phyloP scores from a whole-genome alignment of 2,888 invertebrate genomes.

The Xestia c-nigrum region DNA sequence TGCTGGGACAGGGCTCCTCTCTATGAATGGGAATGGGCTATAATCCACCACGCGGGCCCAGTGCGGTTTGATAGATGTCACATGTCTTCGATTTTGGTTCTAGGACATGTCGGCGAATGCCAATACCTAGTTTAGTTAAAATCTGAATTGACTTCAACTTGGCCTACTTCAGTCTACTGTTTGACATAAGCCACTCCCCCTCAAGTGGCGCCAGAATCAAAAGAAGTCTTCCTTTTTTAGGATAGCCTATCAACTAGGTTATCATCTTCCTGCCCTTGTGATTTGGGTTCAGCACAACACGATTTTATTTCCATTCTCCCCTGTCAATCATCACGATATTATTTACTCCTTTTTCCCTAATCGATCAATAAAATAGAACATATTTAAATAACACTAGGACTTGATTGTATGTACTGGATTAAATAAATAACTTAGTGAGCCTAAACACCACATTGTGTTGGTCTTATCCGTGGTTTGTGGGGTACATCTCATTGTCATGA shows the following conservation, averaged over 20 bases:
- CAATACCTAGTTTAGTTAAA: not conserved
- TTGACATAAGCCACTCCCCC: not conserved
- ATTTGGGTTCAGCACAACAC: too few relatives aligned
- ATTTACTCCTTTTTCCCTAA: too few relatives aligned
- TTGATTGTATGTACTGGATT: not conserved
- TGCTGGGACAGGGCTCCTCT: too few relatives aligned
- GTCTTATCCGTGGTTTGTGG: conserved; percentile 3
- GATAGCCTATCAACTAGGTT: not conserved
- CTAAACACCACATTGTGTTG: conserved; percentile 1
- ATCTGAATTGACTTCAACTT: not conserved
- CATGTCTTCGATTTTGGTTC: too few relatives aligned
- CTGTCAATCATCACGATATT: too few relatives aligned
- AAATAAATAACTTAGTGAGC: not conserved
- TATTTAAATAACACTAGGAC: not conserved
- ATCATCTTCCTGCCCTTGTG: too few relatives aligned
- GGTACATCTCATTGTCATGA: conserved; percentile 2
- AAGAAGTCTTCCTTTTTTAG: not conserved
- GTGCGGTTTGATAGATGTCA: too few relatives aligned
- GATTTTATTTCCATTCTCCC: too few relatives aligned
- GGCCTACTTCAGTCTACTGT: not conserved
- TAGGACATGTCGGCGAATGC: too few relatives aligned
- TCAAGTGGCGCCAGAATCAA: not conserved
- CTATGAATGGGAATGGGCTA: too few relatives aligned
- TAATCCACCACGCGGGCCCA: too few relatives aligned
- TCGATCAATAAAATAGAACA: not conserved